Evolutionary conservation across 2,113 vertebrate species (phyloP).

Genomic region (Ondatra zibethicus): DNA sequence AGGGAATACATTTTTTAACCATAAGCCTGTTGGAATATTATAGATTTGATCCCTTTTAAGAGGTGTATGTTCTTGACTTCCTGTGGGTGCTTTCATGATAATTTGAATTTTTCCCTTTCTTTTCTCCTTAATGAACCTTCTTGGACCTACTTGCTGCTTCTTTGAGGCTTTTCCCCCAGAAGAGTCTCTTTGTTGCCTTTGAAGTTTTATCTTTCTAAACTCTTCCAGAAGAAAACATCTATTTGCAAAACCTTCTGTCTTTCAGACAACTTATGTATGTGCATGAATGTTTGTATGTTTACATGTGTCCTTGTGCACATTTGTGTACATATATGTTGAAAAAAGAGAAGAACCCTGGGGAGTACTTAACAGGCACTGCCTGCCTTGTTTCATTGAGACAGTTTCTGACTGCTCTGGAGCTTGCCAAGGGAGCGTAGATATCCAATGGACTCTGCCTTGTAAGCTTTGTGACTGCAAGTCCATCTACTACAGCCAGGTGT

Average conservation of each 20-base stretch:
- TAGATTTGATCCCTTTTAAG: background rate
- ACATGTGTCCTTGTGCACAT: background rate
- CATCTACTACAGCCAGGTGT: no score
- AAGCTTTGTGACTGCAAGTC: background rate
- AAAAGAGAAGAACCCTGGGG: no score
- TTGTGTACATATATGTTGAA: background rate
- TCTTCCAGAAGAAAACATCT: background rate
- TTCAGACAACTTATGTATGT: no score
- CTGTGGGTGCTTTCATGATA: background rate
- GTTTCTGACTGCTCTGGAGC: background rate
- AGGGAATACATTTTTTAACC: background rate
- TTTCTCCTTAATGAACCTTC: accelerated
- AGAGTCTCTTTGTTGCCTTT: background rate
- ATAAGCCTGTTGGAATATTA: background rate
- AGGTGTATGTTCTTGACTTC: background rate
- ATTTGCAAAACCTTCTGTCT: background rate
- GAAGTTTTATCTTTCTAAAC: background rate
- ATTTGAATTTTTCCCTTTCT: background rate
- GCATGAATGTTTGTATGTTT: background rate
- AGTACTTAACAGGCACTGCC: background rate
- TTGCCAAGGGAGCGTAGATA: no score
- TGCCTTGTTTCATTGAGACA: background rate
- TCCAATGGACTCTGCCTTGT: background rate
- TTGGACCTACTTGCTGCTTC: background rate
- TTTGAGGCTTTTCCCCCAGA: background rate